Evolutionary conservation across 2,797 vertebrate genomes (phyloP).

Genomic region (Zenarchopterus dispar): DNA sequence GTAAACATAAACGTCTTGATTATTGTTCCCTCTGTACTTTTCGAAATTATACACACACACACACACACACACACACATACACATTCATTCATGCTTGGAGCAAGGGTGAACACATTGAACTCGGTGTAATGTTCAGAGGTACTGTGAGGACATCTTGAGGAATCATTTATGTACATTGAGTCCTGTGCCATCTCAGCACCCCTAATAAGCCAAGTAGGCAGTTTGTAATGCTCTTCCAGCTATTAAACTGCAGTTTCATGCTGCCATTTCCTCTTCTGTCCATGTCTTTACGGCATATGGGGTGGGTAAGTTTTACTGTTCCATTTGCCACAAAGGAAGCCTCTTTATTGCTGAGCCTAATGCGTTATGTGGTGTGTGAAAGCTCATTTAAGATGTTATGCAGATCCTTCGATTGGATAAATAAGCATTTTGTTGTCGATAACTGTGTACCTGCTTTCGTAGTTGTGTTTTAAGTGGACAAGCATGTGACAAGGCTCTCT

Average conservation of each 20-base stretch:
- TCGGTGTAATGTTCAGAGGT: neutral
- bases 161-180: neutral
- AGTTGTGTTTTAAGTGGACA: neutral
- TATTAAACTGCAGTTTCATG: conserved; percentile 6
- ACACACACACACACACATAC: no score
- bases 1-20: no score
- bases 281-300: neutral
- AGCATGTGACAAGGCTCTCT: neutral
- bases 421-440: conserved; percentile 7
- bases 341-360: conserved; percentile 8
- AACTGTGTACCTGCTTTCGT: neutral
- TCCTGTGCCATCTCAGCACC: neutral
- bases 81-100: no score
- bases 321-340: conserved; percentile 16
- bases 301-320: neutral
- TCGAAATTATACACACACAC: no score
- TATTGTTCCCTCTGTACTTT: no score
- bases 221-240: conserved; percentile 3
- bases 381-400: conserved; percentile 15
- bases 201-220: conserved; percentile 13
- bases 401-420: conserved; percentile 1
- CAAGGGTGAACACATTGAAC: neutral
- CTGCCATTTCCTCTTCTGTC: conserved; percentile 20
- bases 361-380: conserved; percentile 9
- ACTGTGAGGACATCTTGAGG: neutral